A percentile compares a stretch with the other conserved stretches of the same genome.
Evolutionary conservation across 2,797 vertebrate genomes (phyloP).

Genomic region (Podarcis lilfordi): DNA sequence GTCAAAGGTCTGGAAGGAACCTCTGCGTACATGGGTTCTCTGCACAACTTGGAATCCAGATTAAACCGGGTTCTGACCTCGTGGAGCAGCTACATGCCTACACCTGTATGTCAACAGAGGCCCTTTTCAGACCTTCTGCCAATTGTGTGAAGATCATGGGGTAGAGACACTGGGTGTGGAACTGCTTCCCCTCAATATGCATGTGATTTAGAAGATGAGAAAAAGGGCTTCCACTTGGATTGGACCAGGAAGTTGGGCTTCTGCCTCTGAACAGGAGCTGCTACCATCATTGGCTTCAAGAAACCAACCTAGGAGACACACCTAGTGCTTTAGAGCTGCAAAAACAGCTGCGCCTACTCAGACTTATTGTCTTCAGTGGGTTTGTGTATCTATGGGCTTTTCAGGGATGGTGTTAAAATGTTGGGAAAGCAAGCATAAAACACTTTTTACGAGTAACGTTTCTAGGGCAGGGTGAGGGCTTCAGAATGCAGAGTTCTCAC

Average conservation of each 20-base stretch:
- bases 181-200: not conserved
- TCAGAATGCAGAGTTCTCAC: not conserved
- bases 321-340: not conserved
- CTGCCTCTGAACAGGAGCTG: too few relatives aligned
- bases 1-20: not conserved
- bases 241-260: not conserved
- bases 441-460: not conserved
- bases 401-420: not conserved
- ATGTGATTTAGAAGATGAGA: not conserved
- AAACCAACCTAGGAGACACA: not conserved
- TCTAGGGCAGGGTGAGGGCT: not conserved
- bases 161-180: not conserved
- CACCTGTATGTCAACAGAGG: not conserved
- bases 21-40: not conserved
- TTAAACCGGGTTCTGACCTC: not conserved
- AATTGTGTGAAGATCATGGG: not conserved
- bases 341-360: not conserved
- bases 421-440: not conserved
- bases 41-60: not conserved
- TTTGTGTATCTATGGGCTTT: not conserved
- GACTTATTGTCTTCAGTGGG: not conserved
- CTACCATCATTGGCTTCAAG: not conserved
- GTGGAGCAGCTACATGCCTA: not conserved
- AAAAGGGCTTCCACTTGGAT: not conserved
- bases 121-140: not conserved